A percentile compares a stretch with the other conserved stretches of the same genome.
Evolutionary conservation across 2,113 vertebrate species (phyloP).

Genomic region (Thunnus thynnus): DNA sequence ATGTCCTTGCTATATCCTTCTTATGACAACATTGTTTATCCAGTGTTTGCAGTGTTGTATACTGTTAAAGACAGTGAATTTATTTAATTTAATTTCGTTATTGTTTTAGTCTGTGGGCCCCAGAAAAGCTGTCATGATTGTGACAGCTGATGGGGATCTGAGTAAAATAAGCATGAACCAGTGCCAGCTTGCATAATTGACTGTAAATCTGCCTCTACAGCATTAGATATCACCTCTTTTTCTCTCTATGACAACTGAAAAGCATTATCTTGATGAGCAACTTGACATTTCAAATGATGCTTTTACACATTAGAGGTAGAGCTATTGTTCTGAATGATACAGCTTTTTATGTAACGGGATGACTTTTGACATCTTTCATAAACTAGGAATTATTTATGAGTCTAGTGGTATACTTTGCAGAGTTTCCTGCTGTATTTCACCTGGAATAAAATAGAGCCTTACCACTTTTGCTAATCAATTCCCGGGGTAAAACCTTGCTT

Average conservation of each 20-base stretch:
- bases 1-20: not conserved
- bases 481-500: not conserved
- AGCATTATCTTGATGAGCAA: not conserved
- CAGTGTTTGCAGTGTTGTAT: not conserved
- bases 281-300: not conserved
- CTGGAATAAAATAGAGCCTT: not conserved
- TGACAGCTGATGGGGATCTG: too few species aligned
- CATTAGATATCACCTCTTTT: too few species aligned
- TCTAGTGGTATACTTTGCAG: not conserved
- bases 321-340: not conserved
- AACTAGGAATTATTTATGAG: conserved; percentile 8
- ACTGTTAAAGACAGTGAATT: too few species aligned
- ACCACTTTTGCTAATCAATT: not conserved
- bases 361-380: not conserved
- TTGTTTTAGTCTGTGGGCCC: too few species aligned
- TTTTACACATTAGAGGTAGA: not conserved
- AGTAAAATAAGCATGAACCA: not conserved
- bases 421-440: not conserved
- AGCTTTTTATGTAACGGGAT: not conserved
- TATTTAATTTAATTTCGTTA: too few species aligned
- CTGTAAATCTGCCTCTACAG: not conserved
- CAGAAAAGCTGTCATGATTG: too few species aligned
- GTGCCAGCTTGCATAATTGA: not conserved
- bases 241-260: not conserved
- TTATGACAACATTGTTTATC: not conserved